These are phyloP conservation scores for Cephonodes hylas DNA, from an alignment of 2,888 invertebrate genomes.

Conservation along the genomic window DNA sequence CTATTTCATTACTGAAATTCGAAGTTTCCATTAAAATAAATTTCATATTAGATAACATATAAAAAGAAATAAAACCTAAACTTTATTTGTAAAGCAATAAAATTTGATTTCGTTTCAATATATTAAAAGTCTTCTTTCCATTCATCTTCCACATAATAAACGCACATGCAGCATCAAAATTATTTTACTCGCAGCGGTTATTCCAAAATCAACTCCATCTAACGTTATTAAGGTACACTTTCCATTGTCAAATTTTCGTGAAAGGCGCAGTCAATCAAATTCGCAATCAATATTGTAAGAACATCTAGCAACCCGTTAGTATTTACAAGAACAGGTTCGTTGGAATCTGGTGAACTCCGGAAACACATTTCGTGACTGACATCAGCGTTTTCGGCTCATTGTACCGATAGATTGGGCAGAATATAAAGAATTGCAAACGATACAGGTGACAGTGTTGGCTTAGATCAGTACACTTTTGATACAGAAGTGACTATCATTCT, in stretches of 20 bases:
- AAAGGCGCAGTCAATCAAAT: constrained; percentile 16
- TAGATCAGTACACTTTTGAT: too few relatives aligned
- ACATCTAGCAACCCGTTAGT: constrained; percentile 48
- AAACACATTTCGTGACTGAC: constrained; percentile 23
- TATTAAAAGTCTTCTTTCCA: too few relatives aligned
- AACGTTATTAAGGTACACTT: not conserved
- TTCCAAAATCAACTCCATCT: not conserved
- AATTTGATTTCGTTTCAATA: too few relatives aligned
- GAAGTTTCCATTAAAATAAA: too few relatives aligned
- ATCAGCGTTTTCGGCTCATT: constrained; percentile 8
- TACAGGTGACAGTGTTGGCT: too few relatives aligned
- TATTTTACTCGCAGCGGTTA: not conserved
- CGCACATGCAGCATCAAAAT: not conserved
- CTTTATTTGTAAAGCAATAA: too few relatives aligned
- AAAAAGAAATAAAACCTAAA: too few relatives aligned
- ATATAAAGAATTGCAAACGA: too few relatives aligned
- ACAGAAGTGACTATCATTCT: too few relatives aligned
- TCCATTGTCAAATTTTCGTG: not conserved
- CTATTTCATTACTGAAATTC: too few relatives aligned
- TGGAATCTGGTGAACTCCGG: constrained; percentile 36
- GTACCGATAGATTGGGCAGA: constrained; percentile 1
- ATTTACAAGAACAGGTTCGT: constrained; percentile 35
- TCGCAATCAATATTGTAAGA: constrained; percentile 35
- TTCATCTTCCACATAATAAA: not conserved
- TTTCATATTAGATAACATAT: too few relatives aligned